phyloP scores from a whole-genome alignment of 2,888 invertebrate genomes.

The Dasypogon diadema region DNA sequence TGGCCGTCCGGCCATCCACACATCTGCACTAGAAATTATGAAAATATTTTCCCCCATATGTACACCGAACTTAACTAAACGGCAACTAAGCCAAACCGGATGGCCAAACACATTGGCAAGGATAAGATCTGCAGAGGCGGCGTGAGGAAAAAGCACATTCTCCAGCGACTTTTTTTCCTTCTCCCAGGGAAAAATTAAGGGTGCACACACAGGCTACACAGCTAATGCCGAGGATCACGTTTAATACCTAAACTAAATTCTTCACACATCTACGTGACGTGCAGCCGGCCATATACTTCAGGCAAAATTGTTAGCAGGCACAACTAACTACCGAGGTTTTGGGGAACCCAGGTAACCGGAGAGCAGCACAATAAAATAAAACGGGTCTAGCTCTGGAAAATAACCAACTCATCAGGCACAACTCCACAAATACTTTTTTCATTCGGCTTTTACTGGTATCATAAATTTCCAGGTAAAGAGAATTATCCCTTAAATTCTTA shows the following conservation, averaged over 20 bases:
- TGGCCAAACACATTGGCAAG: conserved; percentile 18
- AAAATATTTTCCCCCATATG: conserved; percentile 43
- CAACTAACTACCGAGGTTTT: background rate
- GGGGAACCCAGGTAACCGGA: background rate
- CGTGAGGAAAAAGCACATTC: conserved; percentile 33
- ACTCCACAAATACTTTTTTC: conserved; percentile 12
- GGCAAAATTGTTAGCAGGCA: background rate
- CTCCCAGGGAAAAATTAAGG: conserved; percentile 14
- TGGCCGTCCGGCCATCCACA: background rate
- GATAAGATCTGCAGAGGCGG: conserved; percentile 50
- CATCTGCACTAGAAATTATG: conserved; percentile 37
- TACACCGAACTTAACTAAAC: background rate
- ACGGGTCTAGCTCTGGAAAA: background rate
- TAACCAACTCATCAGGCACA: background rate
- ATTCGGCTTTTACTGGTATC: background rate
- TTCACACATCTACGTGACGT: background rate
- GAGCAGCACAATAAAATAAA: background rate
- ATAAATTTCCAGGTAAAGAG: conserved; percentile 10
- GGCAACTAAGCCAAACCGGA: background rate
- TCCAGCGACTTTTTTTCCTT: background rate
- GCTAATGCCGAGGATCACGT: conserved; percentile 14
- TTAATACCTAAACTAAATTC: background rate
- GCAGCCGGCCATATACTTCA: background rate
- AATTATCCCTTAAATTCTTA: conserved; percentile 18
- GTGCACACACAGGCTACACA: background rate